phyloP scores from a whole-genome alignment of 2,113 vertebrate genomes.

The Gavialis gangeticus region DNA sequence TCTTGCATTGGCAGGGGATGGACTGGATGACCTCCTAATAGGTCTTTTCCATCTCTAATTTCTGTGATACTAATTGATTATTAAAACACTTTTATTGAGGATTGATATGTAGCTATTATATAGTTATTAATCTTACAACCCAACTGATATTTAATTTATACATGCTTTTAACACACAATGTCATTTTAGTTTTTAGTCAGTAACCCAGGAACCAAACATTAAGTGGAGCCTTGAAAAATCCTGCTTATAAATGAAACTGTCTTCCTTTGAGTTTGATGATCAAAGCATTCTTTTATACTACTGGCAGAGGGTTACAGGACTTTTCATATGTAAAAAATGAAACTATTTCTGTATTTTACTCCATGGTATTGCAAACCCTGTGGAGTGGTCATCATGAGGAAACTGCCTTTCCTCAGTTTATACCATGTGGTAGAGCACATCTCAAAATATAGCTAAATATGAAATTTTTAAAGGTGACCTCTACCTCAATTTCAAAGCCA shows the following conservation, averaged over 20 bases:
- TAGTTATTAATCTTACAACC: constrained; percentile 76
- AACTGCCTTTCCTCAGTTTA: background rate
- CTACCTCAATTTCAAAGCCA: constrained; percentile 1
- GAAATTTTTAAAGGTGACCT: constrained; percentile 40
- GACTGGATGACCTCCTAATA: constrained; percentile 75
- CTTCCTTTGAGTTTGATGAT: constrained; percentile 37
- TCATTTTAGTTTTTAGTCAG: constrained; percentile 61
- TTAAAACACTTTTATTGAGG: constrained; percentile 77
- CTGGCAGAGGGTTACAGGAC: background rate
- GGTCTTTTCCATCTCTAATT: constrained; percentile 76
- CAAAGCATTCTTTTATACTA: background rate
- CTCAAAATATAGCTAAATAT: background rate
- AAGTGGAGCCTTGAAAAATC: constrained; percentile 23
- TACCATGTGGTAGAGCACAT: background rate
- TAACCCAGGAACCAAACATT: constrained; percentile 1
- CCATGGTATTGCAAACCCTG: background rate
- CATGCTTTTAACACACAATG: constrained; percentile 59
- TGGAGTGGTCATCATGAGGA: background rate
- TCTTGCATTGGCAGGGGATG: constrained; percentile 65
- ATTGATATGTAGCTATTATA: constrained; percentile 74
- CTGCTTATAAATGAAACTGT: constrained; percentile 30
- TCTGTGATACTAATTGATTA: constrained; percentile 77
- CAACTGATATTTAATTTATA: constrained; percentile 78
- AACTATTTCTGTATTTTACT: background rate
- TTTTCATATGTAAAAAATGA: background rate